Evolutionary conservation across 1,140 invertebrate species (phyloP), one percentile per base, ranked within the genome.

Genomic region (Colletes latitarsis): DNA sequence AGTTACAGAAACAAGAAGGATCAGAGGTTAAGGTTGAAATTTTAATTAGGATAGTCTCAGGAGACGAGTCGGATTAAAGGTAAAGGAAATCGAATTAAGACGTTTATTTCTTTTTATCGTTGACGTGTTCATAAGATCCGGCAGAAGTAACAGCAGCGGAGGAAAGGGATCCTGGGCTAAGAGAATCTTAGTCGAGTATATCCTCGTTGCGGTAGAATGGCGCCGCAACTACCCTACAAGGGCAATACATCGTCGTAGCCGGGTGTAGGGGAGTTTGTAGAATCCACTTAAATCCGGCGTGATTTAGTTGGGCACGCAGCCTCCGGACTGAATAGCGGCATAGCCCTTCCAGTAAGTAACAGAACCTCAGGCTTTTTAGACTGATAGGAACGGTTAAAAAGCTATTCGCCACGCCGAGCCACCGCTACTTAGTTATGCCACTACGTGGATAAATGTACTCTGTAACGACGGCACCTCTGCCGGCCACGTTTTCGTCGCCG

Each of bases 251-350:
- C 84, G 76, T 69, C 70, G 69, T 77, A 77, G 69, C 14, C 52
- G 39, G 64, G 64, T 68, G 69, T 63, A 64, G 82, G 71, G 71
- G 72, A 85, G 85, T 84, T 84, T 84, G 69, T 79, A 88, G 82
- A 82, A 88, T 88, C 85, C 86, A 88, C 85, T 87, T 88, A 88
- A 87, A 84, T 88, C 86, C 86, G 78, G 71, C 52, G 79, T 87
- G 82, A 88, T 88, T 88, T 87, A 88, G 72, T 86, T 78, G 84
- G 68, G 82, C 79, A 82, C 77, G 55, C 74, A 69, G 66, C 73
- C 70, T 66, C 66, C 55, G 49, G 30, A n/a, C 55, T 60, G 71
- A 68, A 80, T 83, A 71, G 49, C 78, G 41, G 57, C 83, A 39
- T 69, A 66, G 43, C 62, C 83, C 10, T 72, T 39, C 72, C 73